Evolutionary conservation across 2,888 invertebrate genomes (phyloP).

Genomic region (Callinectes sapidus): DNA sequence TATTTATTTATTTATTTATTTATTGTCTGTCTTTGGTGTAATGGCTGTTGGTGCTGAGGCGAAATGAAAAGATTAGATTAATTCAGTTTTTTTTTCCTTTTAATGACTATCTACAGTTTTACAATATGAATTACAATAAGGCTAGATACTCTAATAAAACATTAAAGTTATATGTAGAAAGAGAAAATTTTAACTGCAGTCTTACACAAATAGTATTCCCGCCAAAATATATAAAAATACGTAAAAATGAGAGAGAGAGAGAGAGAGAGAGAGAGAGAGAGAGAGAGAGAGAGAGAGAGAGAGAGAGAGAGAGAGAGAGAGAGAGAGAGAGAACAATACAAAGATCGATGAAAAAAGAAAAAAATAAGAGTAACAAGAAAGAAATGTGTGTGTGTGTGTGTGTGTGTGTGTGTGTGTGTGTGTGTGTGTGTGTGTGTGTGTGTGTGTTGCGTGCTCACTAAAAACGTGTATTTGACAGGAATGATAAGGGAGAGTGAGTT

Average conservation of each 20-base stretch:
- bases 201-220: too few species aligned
- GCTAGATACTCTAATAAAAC: too few species aligned
- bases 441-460: background rate
- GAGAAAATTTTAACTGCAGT: too few species aligned
- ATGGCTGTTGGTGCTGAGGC: too few species aligned
- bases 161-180: too few species aligned
- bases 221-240: too few species aligned
- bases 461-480: background rate
- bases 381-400: background rate
- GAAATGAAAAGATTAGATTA: too few species aligned
- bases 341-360: background rate
- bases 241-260: background rate
- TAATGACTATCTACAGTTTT: too few species aligned
- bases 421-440: background rate
- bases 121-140: too few species aligned
- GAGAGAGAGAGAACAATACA: background rate
- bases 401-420: background rate
- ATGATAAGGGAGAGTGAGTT: background rate
- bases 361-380: background rate
- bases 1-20: too few species aligned
- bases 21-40: too few species aligned
- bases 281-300: conserved; percentile 1
- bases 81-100: too few species aligned
- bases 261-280: background rate
- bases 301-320: background rate